These are phyloP conservation scores for Malacosoma neustria DNA, from an alignment of 2,888 invertebrate species.

Conservation along the genomic window DNA sequence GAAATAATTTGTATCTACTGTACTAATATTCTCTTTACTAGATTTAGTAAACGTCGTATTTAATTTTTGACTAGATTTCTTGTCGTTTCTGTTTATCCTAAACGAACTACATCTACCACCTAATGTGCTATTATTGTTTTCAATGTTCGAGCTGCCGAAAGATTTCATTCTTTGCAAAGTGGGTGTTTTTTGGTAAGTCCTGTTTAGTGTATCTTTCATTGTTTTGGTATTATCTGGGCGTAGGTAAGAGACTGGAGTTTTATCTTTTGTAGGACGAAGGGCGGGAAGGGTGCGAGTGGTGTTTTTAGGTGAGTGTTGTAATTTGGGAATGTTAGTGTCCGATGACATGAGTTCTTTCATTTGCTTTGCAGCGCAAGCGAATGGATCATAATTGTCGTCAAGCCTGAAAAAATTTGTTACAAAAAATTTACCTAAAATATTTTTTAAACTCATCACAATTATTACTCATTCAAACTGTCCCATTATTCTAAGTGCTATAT, in stretches of 20 bases:
- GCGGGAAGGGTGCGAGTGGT: conserved; percentile 57
- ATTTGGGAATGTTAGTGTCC: conserved; percentile 70
- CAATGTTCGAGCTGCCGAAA: conserved; percentile 57
- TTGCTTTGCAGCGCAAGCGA: conserved; percentile 85
- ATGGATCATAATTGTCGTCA: conserved; percentile 82
- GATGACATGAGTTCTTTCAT: conserved; percentile 86
- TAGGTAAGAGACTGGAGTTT: conserved; percentile 36
- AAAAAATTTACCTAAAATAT: no score
- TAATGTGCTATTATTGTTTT: conserved; percentile 42
- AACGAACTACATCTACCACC: conserved; percentile 65
- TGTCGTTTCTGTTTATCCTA: conserved; percentile 57
- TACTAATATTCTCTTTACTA: conserved; percentile 63
- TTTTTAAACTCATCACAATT: no score
- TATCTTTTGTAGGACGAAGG: conserved; percentile 53
- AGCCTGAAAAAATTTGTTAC: conserved; percentile 48
- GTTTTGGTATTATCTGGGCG: conserved; percentile 55
- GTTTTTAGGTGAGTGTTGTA: conserved; percentile 54
- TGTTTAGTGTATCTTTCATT: conserved; percentile 66
- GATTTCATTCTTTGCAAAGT: conserved; percentile 68
- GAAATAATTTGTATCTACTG: conserved; percentile 47
- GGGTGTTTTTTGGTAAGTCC: conserved; percentile 70
- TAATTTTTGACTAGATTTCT: conserved; percentile 58
- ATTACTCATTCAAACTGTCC: no score
- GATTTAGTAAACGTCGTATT: conserved; percentile 66
- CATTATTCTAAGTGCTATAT: no score